phyloP scores from a whole-genome alignment of 2,797 vertebrate genomes.

The Cyprinodon diabolis region DNA sequence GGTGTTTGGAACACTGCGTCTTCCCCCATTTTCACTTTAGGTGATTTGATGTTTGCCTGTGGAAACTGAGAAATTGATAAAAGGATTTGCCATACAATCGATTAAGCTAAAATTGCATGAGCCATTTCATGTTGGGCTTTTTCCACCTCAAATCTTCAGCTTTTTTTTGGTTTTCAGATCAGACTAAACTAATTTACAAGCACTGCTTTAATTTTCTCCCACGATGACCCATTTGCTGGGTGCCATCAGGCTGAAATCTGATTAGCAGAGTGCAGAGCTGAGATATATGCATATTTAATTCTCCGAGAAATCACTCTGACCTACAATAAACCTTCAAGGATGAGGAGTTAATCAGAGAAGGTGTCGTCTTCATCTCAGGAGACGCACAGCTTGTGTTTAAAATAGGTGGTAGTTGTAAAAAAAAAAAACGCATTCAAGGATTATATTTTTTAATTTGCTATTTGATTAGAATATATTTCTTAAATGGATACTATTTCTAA shows the following conservation, averaged over 20 bases:
- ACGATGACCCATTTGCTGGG: slow-evolving; percentile 5
- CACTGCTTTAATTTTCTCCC: neutral
- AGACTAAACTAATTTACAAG: slow-evolving; percentile 4
- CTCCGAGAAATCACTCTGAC: slow-evolving; percentile 35
- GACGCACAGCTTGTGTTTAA: neutral
- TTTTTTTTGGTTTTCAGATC: neutral
- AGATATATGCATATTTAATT: slow-evolving; percentile 24
- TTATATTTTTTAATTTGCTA: neutral
- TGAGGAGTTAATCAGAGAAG: slow-evolving; percentile 28
- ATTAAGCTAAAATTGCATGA: neutral
- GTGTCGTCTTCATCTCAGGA: neutral
- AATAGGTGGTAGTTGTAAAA: neutral
- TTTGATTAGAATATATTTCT: neutral
- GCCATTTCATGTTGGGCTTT: neutral
- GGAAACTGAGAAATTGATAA: too few relatives aligned
- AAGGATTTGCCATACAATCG: neutral
- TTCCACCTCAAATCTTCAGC: neutral
- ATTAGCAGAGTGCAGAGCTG: slow-evolving; percentile 20
- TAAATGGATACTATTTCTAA: neutral
- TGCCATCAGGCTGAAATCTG: neutral
- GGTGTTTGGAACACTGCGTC: too few relatives aligned
- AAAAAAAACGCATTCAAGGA: neutral
- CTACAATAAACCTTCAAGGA: slow-evolving; percentile 54
- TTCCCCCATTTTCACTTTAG: too few relatives aligned
- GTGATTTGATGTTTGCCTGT: too few relatives aligned